These are phyloP conservation scores for Distichodus sexfasciatus DNA, from an alignment of 2,797 vertebrate species.

Conservation along the genomic window DNA sequence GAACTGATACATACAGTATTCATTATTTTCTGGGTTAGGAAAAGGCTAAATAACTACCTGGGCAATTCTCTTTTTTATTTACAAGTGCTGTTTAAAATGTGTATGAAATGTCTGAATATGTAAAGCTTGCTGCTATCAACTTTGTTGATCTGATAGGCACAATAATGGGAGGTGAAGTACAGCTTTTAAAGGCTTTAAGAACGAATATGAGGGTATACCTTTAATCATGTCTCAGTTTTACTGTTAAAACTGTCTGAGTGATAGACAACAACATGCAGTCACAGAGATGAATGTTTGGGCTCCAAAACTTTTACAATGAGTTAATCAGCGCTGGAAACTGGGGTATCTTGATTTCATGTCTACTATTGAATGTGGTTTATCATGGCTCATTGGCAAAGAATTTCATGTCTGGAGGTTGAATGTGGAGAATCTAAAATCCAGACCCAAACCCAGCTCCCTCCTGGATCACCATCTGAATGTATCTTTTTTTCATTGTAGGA, in stretches of 20 bases:
- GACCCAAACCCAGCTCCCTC: neutral
- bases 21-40: neutral
- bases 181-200: neutral
- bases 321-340: neutral
- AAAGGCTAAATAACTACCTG: neutral
- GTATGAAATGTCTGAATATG: slow-evolving; percentile 2
- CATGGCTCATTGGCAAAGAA: neutral
- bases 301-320: neutral
- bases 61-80: neutral
- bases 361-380: neutral
- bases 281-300: neutral
- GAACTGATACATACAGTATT: slow-evolving; percentile 30
- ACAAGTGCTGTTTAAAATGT: slow-evolving; percentile 31
- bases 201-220: neutral
- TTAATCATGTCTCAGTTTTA: neutral
- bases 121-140: slow-evolving; percentile 5
- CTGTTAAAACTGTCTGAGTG: neutral
- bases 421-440: neutral
- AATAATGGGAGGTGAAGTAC: neutral
- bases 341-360: neutral
- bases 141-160: neutral
- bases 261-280: neutral
- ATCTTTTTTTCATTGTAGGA: neutral
- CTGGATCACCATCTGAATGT: neutral
- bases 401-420: neutral